Evolutionary conservation across 1,140 invertebrate species (phyloP).

Genomic region (Popillia japonica): DNA sequence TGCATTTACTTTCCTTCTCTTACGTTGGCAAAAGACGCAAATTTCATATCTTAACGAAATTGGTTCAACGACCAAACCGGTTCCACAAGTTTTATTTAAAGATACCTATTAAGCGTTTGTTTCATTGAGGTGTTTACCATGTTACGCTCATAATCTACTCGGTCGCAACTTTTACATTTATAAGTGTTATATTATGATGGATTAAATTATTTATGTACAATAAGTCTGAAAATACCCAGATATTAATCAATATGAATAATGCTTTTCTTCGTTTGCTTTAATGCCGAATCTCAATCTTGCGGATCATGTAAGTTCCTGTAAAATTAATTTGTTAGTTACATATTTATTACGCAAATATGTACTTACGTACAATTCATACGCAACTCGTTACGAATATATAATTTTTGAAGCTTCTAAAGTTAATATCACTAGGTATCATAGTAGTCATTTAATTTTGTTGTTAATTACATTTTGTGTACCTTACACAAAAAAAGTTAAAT

Average conservation of each 20-base stretch:
- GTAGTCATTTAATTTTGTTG: too few relatives aligned
- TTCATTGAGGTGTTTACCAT: background rate
- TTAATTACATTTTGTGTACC: too few relatives aligned
- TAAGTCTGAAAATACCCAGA: background rate
- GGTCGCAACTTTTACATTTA: background rate
- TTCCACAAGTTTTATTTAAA: constrained; percentile 27
- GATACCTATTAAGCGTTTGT: background rate
- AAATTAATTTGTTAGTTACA: too few relatives aligned
- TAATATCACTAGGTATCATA: too few relatives aligned
- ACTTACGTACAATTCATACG: too few relatives aligned
- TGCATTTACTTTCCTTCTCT: background rate
- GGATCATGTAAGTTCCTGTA: too few relatives aligned
- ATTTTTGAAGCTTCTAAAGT: too few relatives aligned
- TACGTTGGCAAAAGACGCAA: background rate
- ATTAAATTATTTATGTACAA: background rate
- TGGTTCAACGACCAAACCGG: constrained; percentile 21
- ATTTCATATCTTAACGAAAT: constrained; percentile 7
- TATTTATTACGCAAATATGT: too few relatives aligned
- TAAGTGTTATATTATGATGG: background rate
- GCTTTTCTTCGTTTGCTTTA: background rate
- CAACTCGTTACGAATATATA: too few relatives aligned
- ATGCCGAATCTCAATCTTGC: too few relatives aligned
- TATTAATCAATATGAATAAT: background rate
- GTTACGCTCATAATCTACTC: background rate
- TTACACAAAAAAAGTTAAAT: too few relatives aligned